Evolutionary conservation across 2,888 invertebrate genomes (phyloP), one percentile per base, ranked within the genome.

Genomic region (Myopa testacea): DNA sequence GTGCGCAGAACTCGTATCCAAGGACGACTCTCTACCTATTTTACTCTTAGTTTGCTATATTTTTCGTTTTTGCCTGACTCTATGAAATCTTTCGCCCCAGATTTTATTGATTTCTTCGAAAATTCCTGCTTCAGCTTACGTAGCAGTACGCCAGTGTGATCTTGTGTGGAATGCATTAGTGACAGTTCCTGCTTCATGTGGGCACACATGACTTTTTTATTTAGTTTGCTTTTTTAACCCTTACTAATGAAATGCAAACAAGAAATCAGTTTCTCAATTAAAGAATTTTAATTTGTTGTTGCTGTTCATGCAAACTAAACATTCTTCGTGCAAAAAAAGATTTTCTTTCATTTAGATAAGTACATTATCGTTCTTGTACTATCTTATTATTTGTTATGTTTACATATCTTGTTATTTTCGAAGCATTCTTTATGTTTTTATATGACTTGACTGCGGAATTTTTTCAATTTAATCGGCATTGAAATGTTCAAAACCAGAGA

Each of bases 21-120:
- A 26, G 50, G 3, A 14, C 50, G 50, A 50, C 37, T 71, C 26
- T 55, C 71, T 60, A 34, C 16, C 60, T 19, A 14, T 40, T n/a
- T 60, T 60, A n/a, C 72, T 12, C 12, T 19, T 70, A 52, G 19
- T 26, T 1, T 45, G 38, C 19, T 62, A 12, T 40, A 58, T n/a
- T 37, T 37, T 67, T 14, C 8, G 16, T 52, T 40, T 52, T 16
- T 19, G 65, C n/a, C 65, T 38, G 52, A 14, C 34, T 74, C 74
- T 67, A 71, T 65, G 76, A 85, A 86, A 84, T 82, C 82, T 82
- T 82, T 81, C 87, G 88, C 83, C 87, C 87, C 87, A 88, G 88
- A 87, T 87, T 86, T 87, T 88, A 87, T 87, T 87, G 87, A 88
- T 87, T 88, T 78, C 52, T 60, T 52, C 19, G 37, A 65, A 74